These are phyloP conservation scores for Cygnus atratus DNA, from an alignment of 2,113 vertebrate species.

Conservation along the genomic window DNA sequence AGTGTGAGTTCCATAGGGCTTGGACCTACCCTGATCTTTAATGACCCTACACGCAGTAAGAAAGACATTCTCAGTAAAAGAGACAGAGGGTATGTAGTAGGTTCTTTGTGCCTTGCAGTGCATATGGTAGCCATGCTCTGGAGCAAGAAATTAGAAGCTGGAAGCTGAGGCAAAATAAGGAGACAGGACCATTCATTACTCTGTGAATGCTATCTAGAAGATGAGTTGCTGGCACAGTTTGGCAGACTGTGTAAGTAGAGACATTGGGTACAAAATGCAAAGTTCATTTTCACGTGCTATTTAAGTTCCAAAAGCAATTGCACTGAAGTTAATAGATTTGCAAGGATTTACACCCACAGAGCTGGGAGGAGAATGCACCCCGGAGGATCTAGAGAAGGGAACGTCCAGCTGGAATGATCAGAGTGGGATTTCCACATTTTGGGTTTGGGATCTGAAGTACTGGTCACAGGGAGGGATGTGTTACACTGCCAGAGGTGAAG, in stretches of 20 bases:
- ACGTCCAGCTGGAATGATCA: not conserved
- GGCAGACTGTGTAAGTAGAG: not conserved
- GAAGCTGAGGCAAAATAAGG: not conserved
- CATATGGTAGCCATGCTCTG: not conserved
- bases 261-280: not conserved
- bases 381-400: not conserved
- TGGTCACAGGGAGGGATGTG: not conserved
- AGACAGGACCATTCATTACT: not conserved
- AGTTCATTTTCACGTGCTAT: not conserved
- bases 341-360: not conserved
- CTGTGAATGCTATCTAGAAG: not conserved
- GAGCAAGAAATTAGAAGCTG: not conserved
- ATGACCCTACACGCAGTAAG: conserved; percentile 1
- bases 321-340: not conserved
- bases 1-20: conserved; percentile 27
- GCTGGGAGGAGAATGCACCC: not conserved
- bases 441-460: not conserved
- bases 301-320: not conserved
- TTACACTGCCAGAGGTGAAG: not conserved
- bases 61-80: not conserved
- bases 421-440: not conserved
- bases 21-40: conserved; percentile 44
- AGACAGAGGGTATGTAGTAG: not conserved
- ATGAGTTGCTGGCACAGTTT: not conserved
- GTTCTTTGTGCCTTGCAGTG: not conserved